Conservation (phyloP, 2,888 invertebrate genomes). For the Dicyrtomina minuta region DNA sequence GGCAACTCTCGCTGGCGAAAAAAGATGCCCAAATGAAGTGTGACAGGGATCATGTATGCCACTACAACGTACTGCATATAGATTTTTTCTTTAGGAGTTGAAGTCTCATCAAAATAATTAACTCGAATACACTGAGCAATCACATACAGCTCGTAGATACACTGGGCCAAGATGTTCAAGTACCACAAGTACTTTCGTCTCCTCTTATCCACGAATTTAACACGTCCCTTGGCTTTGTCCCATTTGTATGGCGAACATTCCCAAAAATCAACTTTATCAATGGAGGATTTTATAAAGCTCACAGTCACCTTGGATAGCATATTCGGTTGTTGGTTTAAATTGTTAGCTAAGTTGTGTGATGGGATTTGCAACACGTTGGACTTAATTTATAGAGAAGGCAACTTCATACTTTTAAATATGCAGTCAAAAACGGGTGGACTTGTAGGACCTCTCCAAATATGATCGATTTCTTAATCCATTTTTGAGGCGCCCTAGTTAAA, state of each 20-base stretch:
- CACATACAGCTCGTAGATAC: neutral
- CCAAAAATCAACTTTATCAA: neutral
- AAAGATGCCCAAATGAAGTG: neutral
- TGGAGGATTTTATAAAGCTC: neutral
- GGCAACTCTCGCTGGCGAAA: neutral
- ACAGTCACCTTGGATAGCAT: too few relatives aligned
- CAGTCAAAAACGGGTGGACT: too few relatives aligned
- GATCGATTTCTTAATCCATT: too few relatives aligned
- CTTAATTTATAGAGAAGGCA: too few relatives aligned
- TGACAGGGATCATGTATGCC: neutral
- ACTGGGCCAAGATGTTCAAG: neutral
- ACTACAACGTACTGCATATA: neutral
- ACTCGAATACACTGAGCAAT: neutral
- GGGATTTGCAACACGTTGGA: too few relatives aligned
- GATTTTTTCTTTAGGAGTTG: neutral
- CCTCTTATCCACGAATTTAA: neutral
- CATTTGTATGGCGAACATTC: neutral
- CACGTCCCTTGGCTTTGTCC: neutral
- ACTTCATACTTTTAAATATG: too few relatives aligned
- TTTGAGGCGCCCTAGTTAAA: too few relatives aligned
- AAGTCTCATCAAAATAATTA: neutral
- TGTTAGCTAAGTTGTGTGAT: too few relatives aligned
- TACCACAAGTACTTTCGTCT: neutral
- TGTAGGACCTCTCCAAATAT: too few relatives aligned
- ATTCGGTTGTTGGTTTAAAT: too few relatives aligned